A percentile compares a stretch with the other conserved stretches of the same genome.
Conservation (phyloP, 1,140 invertebrate species). For the Lepidotrigona ventralis region DNA sequence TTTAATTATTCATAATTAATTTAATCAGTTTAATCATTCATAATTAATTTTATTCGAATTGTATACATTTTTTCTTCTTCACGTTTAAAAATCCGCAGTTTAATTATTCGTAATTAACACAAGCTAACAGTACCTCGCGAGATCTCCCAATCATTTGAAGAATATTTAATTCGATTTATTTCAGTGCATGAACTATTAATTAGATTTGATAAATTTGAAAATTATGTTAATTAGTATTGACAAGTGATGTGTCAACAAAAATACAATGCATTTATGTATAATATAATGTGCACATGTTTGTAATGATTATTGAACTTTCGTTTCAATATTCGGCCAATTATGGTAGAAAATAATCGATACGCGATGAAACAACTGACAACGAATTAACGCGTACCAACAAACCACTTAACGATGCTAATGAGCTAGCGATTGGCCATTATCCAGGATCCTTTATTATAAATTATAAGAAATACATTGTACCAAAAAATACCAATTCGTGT, state of each 20-base stretch:
- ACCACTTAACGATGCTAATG: conserved; percentile 5
- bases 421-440: conserved; percentile 4
- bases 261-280: neutral
- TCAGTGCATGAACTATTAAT: neutral
- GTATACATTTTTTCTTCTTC: too few relatives aligned
- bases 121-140: too few relatives aligned
- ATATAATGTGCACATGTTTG: neutral
- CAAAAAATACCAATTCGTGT: too few relatives aligned
- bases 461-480: neutral
- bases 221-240: neutral
- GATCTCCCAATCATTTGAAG: too few relatives aligned
- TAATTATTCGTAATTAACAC: too few relatives aligned
- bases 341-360: neutral
- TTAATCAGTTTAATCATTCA: too few relatives aligned
- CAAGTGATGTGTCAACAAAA: too few relatives aligned
- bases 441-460: neutral
- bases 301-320: conserved; percentile 1
- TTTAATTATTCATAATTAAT: too few relatives aligned
- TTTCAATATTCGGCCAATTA: conserved; percentile 14
- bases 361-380: neutral
- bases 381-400: conserved; percentile 8
- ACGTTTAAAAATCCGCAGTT: too few relatives aligned
- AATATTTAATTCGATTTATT: neutral
- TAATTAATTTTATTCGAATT: too few relatives aligned
- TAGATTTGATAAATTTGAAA: neutral